A percentile compares a stretch with the other conserved stretches of the same genome.
These are phyloP conservation scores for Channallabes apus DNA, from an alignment of 2,797 vertebrate species.

Conservation along the genomic window DNA sequence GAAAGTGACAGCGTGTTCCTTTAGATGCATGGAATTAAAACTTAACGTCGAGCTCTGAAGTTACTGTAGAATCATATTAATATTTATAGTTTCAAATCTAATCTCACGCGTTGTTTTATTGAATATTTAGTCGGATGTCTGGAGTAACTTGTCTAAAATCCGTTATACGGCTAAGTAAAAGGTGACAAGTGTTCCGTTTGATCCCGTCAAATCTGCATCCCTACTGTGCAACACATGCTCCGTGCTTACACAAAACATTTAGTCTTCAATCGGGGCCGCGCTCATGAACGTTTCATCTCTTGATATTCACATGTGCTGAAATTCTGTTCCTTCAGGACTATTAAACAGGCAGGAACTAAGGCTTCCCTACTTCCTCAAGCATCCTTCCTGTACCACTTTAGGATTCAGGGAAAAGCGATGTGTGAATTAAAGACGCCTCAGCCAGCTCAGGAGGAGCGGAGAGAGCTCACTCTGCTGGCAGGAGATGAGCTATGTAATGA, in stretches of 20 bases:
- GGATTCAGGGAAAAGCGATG: neutral
- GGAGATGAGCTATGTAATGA: constrained; percentile 55
- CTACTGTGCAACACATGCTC: constrained; percentile 11
- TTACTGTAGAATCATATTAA: neutral
- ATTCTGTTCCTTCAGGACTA: neutral
- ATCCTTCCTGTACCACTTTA: neutral
- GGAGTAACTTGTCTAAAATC: neutral
- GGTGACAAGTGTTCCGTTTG: neutral
- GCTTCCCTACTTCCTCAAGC: neutral
- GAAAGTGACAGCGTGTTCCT: constrained; percentile 16
- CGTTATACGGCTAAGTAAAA: neutral
- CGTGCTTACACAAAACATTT: constrained; percentile 5
- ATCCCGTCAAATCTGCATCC: constrained; percentile 1
- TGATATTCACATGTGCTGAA: constrained; percentile 15
- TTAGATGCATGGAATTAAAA: constrained; percentile 34
- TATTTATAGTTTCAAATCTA: neutral
- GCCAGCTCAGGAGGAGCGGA: constrained; percentile 12
- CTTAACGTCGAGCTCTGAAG: neutral
- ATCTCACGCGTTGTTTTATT: neutral
- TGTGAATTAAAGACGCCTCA: constrained; percentile 17
- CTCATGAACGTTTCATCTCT: constrained; percentile 13
- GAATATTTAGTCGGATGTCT: neutral
- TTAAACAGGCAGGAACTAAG: neutral
- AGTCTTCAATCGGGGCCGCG: neutral
- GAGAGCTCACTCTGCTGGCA: constrained; percentile 40